A percentile compares a stretch with the other conserved stretches of the same genome.
Evolutionary conservation across 1,140 invertebrate species (phyloP).

Genomic region (Drosophila bocki): DNA sequence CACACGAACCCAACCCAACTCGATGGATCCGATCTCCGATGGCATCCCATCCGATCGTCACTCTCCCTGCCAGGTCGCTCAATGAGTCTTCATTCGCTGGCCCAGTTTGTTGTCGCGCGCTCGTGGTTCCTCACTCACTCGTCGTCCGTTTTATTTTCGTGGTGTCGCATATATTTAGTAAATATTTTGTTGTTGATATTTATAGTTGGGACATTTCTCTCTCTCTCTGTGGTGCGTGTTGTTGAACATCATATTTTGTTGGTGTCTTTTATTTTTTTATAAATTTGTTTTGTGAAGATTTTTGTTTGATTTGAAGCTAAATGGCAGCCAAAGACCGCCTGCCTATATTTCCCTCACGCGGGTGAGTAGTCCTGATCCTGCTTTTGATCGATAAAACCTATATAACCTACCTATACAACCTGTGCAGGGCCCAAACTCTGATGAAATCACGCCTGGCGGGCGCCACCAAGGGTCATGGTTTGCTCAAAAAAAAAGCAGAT

Average conservation of each 20-base stretch:
- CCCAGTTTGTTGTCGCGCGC: constrained; percentile 67
- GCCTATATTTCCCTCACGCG: constrained; percentile 98
- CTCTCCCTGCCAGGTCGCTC: constrained; percentile 37
- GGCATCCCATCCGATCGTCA: constrained; percentile 15
- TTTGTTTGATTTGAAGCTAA: constrained; percentile 6
- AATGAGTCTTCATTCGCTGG: constrained; percentile 45
- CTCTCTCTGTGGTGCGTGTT: constrained; percentile 23
- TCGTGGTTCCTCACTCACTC: constrained; percentile 21
- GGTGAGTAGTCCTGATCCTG: constrained; percentile 89
- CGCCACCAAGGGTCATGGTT: constrained; percentile 98
- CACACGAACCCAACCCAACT: not conserved
- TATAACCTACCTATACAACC: too few species aligned
- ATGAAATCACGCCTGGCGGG: constrained; percentile 96
- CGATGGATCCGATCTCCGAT: not conserved
- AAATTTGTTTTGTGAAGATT: constrained; percentile 25
- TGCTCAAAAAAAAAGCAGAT: constrained; percentile 99
- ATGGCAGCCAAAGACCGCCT: constrained; percentile 98
- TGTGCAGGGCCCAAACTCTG: constrained; percentile 90
- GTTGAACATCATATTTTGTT: constrained; percentile 17
- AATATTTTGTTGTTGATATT: constrained; percentile 79
- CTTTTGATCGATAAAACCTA: too few species aligned
- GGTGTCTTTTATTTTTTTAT: not conserved
- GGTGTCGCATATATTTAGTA: constrained; percentile 77
- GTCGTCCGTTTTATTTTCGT: constrained; percentile 67
- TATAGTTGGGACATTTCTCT: constrained; percentile 51